Base-by-base conservation (phyloP, 2,888 invertebrate genomes). In the Eupithecia exiguata region DNA sequence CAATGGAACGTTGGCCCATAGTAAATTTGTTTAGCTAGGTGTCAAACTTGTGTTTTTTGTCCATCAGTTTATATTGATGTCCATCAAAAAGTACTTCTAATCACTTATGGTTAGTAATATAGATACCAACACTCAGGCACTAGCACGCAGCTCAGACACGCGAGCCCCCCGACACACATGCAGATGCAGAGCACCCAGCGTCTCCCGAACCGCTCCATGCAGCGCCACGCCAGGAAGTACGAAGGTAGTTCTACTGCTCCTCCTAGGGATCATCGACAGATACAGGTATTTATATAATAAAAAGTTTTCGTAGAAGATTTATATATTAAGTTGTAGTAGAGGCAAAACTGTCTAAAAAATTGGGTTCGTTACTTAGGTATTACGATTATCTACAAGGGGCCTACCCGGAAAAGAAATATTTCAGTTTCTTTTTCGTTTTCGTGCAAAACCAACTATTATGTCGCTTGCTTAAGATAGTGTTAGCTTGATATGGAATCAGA, bases 161-260 rank as follows among this genome's bases (percentile, higher is more conserved):
- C 95, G 0, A 96, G 79, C 0, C 96, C 96, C 0, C 96, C 96
- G 10, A 96, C 87, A 18, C 95, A 91, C 95, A 96, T 96, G 74
- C 96, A 95, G 40, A 95, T 83, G 76, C 95, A 96, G 3, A 96
- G 92, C 49, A 96, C 96, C 95, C 96, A 96, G 77, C 96, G 92
- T 40, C 96, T 90, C 0, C 96, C 96, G 76, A 95, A 95, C 66
- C 95, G 89, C 80, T 96, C 96, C 95, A 96, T 96, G 67, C 95
- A 95, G 62, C 95, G 95, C 96, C 96, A 96, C 5, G 96, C 96
- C 65, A 96, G 90, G 77, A 96, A 91, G 83, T 96, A 96, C 3
- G 96, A 96, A 0, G 96, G 96, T 68, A 96, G 89, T 82, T 96
- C 96, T 21, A 96, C 96, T 21, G 95, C 95, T 30, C 96, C 96